These are phyloP conservation scores for Cephus runcator DNA, from an alignment of 2,888 invertebrate genomes.

Conservation along the genomic window DNA sequence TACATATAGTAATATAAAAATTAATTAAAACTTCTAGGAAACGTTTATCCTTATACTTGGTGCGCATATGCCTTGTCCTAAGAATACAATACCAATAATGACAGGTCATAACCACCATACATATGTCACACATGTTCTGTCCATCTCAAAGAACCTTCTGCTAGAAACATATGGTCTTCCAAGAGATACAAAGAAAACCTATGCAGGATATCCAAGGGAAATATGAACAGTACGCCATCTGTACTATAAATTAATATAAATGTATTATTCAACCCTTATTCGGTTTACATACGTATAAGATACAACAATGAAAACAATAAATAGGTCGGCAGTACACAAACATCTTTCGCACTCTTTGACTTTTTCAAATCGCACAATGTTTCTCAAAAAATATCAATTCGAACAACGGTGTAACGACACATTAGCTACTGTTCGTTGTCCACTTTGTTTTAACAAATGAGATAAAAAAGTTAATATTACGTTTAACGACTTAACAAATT, in stretches of 20 bases:
- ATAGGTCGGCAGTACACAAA: not conserved
- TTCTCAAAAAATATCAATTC: not conserved
- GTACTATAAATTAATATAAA: not conserved
- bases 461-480: not conserved
- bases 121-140: not conserved
- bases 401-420: not conserved
- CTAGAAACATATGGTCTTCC: not conserved
- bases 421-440: not conserved
- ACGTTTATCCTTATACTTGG: not conserved
- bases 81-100: not conserved
- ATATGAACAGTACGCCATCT: not conserved
- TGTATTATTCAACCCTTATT: not conserved
- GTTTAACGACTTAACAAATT: not conserved
- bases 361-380: not conserved
- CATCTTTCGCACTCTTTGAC: not conserved
- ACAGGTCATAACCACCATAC: not conserved
- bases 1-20: conserved; percentile 30
- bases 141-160: not conserved
- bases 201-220: not conserved
- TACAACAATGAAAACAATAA: not conserved
- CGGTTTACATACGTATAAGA: not conserved
- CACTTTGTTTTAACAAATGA: not conserved
- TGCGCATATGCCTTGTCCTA: not conserved
- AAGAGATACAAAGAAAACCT: not conserved
- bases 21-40: conserved; percentile 20